Conservation (phyloP, 2,888 invertebrate species). For the Notodonta ziczac region DNA sequence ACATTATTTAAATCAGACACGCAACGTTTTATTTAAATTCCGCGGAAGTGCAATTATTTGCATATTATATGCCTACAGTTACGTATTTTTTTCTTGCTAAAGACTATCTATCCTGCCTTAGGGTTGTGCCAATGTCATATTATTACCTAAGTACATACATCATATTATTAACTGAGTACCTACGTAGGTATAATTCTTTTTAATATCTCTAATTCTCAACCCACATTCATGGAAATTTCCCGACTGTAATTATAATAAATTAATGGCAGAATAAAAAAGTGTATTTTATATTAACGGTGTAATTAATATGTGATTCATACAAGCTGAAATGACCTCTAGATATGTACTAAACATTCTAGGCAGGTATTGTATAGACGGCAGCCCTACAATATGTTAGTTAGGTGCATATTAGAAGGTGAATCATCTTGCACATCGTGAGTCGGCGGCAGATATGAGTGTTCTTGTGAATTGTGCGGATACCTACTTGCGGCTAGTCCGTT, state of each 20-base stretch:
- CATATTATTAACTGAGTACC: no score
- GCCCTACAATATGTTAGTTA: not conserved
- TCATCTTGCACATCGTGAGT: conserved; percentile 46
- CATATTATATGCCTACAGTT: not conserved
- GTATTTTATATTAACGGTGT: no score
- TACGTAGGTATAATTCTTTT: no score
- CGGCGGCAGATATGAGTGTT: conserved; percentile 38
- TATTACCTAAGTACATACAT: no score
- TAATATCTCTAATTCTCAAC: no score
- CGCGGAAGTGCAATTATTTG: conserved; percentile 7
- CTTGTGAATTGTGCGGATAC: conserved; percentile 23
- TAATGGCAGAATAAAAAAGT: no score
- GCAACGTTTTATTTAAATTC: conserved; percentile 5
- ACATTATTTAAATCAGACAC: conserved; percentile 2
- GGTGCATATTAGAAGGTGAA: conserved; percentile 31
- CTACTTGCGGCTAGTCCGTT: conserved; percentile 32
- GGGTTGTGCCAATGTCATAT: not conserved
- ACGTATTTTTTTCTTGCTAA: not conserved
- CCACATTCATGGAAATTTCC: no score
- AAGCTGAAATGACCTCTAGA: no score
- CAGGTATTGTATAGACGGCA: not conserved
- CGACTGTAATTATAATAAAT: no score
- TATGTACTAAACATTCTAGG: not conserved
- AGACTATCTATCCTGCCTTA: conserved; percentile 3
- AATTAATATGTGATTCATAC: no score